A percentile compares a stretch with the other conserved stretches of the same genome.
These are phyloP conservation scores for Marcusenius ussheri DNA, from an alignment of 2,113 vertebrate species.

Conservation along the genomic window DNA sequence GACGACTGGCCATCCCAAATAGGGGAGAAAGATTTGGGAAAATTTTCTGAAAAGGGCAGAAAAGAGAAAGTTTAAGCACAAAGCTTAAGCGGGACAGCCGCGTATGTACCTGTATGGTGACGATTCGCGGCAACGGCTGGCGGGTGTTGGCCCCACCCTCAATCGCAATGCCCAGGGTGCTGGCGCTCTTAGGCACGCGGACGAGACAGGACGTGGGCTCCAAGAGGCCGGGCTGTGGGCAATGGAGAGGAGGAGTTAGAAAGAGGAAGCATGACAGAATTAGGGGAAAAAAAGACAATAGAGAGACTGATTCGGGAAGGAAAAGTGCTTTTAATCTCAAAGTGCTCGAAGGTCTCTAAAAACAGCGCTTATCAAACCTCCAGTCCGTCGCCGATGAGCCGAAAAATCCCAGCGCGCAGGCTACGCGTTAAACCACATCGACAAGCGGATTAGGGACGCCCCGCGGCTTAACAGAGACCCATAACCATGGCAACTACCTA, in stretches of 20 bases:
- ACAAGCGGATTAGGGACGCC: slow-evolving; percentile 6
- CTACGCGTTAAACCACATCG: not conserved
- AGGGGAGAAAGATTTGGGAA: not conserved
- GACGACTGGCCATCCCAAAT: not conserved
- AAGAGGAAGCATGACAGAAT: not conserved
- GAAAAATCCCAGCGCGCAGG: not conserved
- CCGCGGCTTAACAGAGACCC: not conserved
- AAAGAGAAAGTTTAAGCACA: not conserved
- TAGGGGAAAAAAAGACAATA: not conserved
- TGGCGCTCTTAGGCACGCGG: slow-evolving; percentile 80
- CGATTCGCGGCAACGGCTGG: slow-evolving; percentile 90
- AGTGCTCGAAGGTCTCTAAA: not conserved
- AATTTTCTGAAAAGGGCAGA: not conserved
- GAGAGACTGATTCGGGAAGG: not conserved
- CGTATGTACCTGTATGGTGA: slow-evolving; percentile 87
- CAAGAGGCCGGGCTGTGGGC: slow-evolving; percentile 76
- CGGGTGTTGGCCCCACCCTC: slow-evolving; percentile 95
- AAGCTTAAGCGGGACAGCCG: not conserved
- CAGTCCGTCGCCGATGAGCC: not conserved
- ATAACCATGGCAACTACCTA: slow-evolving; percentile 2
- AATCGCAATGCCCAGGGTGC: slow-evolving; percentile 90
- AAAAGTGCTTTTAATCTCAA: not conserved
- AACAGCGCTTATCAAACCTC: not conserved
- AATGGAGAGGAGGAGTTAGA: not conserved
- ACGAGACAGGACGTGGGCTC: slow-evolving; percentile 83